Evolutionary conservation across 2,888 invertebrate genomes (phyloP).

Genomic region (Thysanoteuthis rhombus): DNA sequence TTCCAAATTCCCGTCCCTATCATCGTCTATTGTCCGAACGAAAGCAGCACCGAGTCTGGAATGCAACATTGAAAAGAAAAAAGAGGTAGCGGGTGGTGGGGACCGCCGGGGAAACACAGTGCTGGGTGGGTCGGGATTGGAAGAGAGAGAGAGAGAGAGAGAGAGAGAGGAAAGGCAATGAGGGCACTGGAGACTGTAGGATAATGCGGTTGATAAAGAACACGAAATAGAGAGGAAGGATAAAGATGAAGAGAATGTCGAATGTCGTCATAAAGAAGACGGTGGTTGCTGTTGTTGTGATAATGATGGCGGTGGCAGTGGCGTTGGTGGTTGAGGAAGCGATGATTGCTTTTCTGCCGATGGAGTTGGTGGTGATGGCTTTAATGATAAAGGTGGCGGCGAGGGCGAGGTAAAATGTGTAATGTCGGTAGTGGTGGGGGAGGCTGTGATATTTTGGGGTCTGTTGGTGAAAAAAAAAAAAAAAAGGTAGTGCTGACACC

Average conservation of each 20-base stretch:
- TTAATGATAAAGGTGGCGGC: background rate
- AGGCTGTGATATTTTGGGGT: too few species aligned
- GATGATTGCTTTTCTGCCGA: background rate
- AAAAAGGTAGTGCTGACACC: too few species aligned
- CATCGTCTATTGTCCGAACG: background rate
- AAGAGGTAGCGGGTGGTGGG: background rate
- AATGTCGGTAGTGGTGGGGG: background rate
- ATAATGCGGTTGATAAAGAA: slow-evolving; percentile 12
- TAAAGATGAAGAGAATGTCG: background rate
- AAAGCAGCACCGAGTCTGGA: background rate
- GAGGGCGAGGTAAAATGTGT: background rate
- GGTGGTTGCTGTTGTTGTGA: too few species aligned
- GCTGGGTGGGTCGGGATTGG: background rate
- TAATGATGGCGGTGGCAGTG: too few species aligned
- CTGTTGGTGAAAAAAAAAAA: too few species aligned
- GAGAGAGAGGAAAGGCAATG: too few species aligned
- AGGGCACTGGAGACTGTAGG: background rate
- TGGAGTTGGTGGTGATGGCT: background rate
- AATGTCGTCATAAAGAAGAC: too few species aligned
- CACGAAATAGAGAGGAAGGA: background rate
- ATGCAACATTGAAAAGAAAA: background rate
- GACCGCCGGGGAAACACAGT: background rate
- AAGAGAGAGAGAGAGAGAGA: too few species aligned
- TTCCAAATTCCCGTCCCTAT: slow-evolving; percentile 12
- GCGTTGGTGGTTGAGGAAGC: too few species aligned